A percentile compares a stretch with the other conserved stretches of the same genome.
Conservation (phyloP, 2,888 invertebrate genomes). For the Andrena minutula region DNA sequence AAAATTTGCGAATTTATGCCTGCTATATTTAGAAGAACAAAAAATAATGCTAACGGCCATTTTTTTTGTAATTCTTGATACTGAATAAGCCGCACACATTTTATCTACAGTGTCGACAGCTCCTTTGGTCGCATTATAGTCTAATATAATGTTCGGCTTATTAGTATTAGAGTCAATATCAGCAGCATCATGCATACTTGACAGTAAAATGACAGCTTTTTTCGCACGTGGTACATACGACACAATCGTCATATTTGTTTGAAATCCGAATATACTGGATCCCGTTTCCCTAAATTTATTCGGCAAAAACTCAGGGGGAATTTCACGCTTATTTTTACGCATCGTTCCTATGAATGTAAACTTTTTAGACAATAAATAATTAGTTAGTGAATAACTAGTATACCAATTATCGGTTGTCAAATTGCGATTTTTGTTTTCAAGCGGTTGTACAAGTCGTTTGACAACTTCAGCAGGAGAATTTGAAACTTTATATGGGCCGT, state of each 20-base stretch:
- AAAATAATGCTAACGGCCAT: background rate
- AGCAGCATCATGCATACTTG: background rate
- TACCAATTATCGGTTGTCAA: background rate
- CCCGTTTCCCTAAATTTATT: background rate
- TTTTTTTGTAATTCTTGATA: background rate
- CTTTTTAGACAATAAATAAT: background rate
- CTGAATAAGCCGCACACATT: conserved; percentile 1
- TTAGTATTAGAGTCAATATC: background rate
- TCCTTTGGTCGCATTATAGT: conserved; percentile 2
- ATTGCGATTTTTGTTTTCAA: background rate
- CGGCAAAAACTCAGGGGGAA: background rate
- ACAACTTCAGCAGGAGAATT: conserved; percentile 1
- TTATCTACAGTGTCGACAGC: background rate
- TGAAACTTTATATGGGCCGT: conserved; percentile 7
- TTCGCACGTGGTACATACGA: background rate
- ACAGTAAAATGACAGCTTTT: conserved; percentile 3
- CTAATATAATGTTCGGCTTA: conserved; percentile 1
- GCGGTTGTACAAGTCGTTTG: background rate
- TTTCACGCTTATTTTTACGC: background rate
- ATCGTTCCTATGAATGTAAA: conserved; percentile 14
- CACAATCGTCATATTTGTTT: background rate
- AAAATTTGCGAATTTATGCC: no score
- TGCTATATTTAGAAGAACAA: background rate
- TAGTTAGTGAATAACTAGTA: no score
- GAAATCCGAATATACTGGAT: conserved; percentile 1